Conservation (phyloP, 2,888 invertebrate genomes). For the Trichopoda pennipes region DNA sequence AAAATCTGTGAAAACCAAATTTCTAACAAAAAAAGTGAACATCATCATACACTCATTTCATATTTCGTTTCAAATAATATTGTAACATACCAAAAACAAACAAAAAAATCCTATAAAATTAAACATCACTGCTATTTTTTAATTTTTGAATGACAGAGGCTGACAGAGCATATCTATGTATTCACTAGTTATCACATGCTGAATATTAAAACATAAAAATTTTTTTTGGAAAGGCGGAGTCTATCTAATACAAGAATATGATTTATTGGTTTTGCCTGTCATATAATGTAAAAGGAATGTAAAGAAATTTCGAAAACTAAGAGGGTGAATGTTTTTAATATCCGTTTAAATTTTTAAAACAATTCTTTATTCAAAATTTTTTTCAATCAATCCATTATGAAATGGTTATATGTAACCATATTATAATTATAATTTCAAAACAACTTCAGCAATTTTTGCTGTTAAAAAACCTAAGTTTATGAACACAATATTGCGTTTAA, state of each 20-base stretch:
- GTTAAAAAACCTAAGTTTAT: too few species aligned
- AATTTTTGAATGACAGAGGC: conserved; percentile 42
- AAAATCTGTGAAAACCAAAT: conserved; percentile 1
- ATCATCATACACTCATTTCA: conserved; percentile 58
- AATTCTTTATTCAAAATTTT: too few species aligned
- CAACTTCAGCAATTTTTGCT: too few species aligned
- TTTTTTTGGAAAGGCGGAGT: conserved; percentile 34
- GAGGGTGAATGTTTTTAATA: background rate
- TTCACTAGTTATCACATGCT: conserved; percentile 41
- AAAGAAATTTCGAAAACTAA: background rate
- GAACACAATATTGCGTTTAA: too few species aligned
- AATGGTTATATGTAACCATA: too few species aligned
- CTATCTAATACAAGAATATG: conserved; percentile 54
- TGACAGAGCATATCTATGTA: conserved; percentile 55
- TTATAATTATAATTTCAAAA: too few species aligned
- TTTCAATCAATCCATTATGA: too few species aligned
- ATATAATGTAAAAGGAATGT: conserved; percentile 23
- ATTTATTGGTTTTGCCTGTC: conserved; percentile 53
- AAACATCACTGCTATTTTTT: conserved; percentile 30
- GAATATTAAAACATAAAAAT: background rate
- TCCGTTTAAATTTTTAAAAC: too few species aligned
- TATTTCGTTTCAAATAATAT: conserved; percentile 63
- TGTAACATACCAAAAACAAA: too few species aligned
- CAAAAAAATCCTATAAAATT: conserved; percentile 41
- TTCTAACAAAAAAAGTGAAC: conserved; percentile 44